Base-by-base conservation (phyloP, 2,888 invertebrate genomes). In the Suillia variegata region DNA sequence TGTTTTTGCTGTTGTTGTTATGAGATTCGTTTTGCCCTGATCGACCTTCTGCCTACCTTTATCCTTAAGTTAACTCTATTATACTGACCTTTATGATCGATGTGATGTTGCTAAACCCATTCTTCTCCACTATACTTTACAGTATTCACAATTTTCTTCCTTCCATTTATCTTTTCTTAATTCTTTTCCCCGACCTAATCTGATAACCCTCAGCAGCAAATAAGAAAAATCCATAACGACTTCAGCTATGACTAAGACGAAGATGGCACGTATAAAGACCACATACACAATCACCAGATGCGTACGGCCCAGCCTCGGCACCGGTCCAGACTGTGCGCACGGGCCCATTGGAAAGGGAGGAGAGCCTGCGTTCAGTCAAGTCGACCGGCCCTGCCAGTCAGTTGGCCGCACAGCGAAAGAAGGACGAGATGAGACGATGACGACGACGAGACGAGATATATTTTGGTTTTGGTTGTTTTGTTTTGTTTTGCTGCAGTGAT, bases 211-310 rank as follows among this genome's bases (percentile, higher is more conserved):
- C 10, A n/a, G 38, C 38, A 38, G 15, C 38, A 38, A 38, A n/a
- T n/a, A 10, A n/a, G 38, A 38, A 38, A n/a, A 38, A 5, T 42
- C 34, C 51, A 33, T 55, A 55, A 55, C 33, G 54, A n/a, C 65
- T 73, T 73, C 72, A 70, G 72, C 72, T 72, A 72, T 71, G 70
- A 73, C 68, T 73, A 75, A 66, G 70, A 76, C 70, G 74, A 70
- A 75, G 77, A 77, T 77, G 77, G 79, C 79, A 77, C 77, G 74
- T 73, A 74, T 75, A 75, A 76, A 75, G 73, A 77, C 77, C 74
- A 77, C 75, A 75, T 74, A 72, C 69, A 75, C 70, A 70, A 77
- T 75, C 72, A 77, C 77, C 77, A 73, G 74, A 69, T 70, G 75
- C 74, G 75, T 58, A 58, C 51, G 45, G 31, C 45, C 18, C 18